Conservation (phyloP, 2,888 invertebrate species). For the Cephus runcator region DNA sequence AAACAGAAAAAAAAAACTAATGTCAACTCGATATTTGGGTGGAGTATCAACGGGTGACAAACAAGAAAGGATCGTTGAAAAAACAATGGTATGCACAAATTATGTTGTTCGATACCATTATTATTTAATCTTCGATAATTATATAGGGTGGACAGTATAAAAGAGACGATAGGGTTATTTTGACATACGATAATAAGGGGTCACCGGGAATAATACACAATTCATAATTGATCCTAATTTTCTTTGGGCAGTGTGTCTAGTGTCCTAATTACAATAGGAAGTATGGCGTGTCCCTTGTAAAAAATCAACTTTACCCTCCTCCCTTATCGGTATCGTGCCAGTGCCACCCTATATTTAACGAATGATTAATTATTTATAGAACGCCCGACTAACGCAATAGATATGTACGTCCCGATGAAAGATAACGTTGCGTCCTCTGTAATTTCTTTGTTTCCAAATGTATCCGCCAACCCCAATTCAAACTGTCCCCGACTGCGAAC, state of each 20-base stretch:
- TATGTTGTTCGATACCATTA: neutral
- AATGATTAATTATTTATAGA: slow-evolving; percentile 57
- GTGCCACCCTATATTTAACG: slow-evolving; percentile 47
- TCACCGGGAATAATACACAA: neutral
- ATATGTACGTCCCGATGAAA: slow-evolving; percentile 30
- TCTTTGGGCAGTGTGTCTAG: neutral
- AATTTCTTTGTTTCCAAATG: slow-evolving; percentile 39
- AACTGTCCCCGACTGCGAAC: neutral
- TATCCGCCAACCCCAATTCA: neutral
- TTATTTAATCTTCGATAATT: neutral
- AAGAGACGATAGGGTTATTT: neutral
- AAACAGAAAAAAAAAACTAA: slow-evolving; percentile 25
- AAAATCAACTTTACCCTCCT: neutral
- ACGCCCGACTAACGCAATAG: slow-evolving; percentile 36
- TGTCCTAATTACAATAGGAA: slow-evolving; percentile 29
- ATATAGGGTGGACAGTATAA: neutral
- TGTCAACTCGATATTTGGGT: neutral
- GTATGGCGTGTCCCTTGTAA: slow-evolving; percentile 20
- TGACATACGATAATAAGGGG: neutral
- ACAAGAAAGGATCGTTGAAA: slow-evolving; percentile 18
- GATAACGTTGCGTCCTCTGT: slow-evolving; percentile 31
- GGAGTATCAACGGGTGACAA: neutral
- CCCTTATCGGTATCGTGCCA: slow-evolving; percentile 2
- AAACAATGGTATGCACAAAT: too few relatives aligned
- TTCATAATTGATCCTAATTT: neutral